A percentile compares a stretch with the other conserved stretches of the same genome.
phyloP scores from a whole-genome alignment of 2,113 vertebrate genomes.

The Dasyprocta punctata region DNA sequence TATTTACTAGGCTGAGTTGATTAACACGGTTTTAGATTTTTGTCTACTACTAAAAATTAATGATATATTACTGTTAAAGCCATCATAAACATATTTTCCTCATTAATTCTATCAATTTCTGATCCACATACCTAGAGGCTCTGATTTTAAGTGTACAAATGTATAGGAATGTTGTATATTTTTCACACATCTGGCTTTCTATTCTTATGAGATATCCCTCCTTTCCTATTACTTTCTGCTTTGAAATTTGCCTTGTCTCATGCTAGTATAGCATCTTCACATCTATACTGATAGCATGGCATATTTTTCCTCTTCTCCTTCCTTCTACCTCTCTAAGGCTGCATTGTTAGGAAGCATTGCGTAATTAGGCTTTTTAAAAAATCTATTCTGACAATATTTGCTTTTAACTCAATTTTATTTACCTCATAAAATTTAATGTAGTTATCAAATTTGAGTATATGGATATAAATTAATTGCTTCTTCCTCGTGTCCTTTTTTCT shows the following conservation, averaged over 20 bases:
- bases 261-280: background rate
- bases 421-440: background rate
- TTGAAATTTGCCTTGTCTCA: background rate
- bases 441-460: background rate
- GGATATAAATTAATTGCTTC: background rate
- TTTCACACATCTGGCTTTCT: background rate
- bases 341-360: too few relatives aligned
- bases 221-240: background rate
- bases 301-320: background rate
- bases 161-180: background rate
- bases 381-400: background rate
- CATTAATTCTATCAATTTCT: background rate
- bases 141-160: background rate
- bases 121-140: background rate
- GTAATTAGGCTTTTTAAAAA: background rate
- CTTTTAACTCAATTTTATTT: background rate
- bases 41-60: background rate
- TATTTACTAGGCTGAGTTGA: background rate
- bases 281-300: background rate
- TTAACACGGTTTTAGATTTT: background rate
- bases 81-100: background rate
- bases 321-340: background rate
- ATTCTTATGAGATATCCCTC: background rate
- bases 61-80: background rate
- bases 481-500: background rate